Conservation (phyloP, 2,113 vertebrate genomes). For the Melanerpes aurifrons region DNA sequence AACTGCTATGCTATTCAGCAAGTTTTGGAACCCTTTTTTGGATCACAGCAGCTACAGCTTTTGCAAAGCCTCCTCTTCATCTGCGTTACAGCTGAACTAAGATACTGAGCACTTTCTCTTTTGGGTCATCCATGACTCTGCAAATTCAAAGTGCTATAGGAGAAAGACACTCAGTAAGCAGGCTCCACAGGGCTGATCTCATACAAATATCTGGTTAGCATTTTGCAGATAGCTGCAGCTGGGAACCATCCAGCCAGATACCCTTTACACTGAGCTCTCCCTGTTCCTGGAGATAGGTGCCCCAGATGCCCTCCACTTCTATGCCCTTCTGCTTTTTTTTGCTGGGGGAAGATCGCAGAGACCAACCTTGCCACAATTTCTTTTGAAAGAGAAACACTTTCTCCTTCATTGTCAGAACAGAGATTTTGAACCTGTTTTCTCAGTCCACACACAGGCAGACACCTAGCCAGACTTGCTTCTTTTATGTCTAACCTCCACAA, state of each 20-base stretch:
- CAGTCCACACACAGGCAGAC: neutral
- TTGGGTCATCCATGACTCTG: neutral
- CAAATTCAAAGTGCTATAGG: neutral
- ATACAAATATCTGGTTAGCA: neutral
- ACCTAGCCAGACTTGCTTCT: neutral
- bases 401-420: neutral
- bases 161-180: neutral
- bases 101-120: neutral
- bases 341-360: neutral
- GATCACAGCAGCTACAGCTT: neutral
- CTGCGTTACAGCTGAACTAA: neutral
- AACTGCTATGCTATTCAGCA: neutral
- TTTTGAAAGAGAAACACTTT: neutral
- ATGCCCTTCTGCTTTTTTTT: neutral
- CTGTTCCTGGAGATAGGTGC: neutral
- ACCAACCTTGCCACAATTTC: neutral
- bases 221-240: neutral
- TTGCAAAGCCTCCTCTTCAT: neutral
- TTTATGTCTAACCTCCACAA: neutral
- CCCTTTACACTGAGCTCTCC: neutral
- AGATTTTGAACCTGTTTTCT: neutral
- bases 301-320: neutral
- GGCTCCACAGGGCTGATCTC: neutral
- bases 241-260: neutral
- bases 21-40: neutral